phyloP scores from a whole-genome alignment of 2,113 vertebrate species.

The Oxyura jamaicensis region DNA sequence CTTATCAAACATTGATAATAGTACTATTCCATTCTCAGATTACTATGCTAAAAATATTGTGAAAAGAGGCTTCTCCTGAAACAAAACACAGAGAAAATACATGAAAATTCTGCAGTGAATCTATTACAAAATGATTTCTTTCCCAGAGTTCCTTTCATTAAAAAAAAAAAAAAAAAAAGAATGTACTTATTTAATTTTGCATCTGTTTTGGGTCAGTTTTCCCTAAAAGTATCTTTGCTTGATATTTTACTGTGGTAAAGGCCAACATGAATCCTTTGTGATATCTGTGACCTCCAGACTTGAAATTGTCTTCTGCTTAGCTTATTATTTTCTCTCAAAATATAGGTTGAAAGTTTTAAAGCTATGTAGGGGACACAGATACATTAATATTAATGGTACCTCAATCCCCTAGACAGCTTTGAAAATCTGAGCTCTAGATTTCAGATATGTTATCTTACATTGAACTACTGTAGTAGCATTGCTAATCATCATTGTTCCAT shows the following conservation, averaged over 20 bases:
- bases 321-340: not conserved
- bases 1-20: not conserved
- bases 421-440: constrained; percentile 5
- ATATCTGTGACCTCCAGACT: constrained; percentile 25
- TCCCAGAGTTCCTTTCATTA: not conserved
- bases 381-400: not conserved
- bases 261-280: not conserved
- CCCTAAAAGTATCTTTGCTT: not conserved
- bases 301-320: constrained; percentile 21
- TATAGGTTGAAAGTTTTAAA: not conserved
- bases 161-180: not conserved
- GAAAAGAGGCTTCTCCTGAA: not conserved
- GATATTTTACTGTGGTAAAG: constrained; percentile 18
- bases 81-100: not conserved
- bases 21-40: not conserved
- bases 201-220: not conserved
- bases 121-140: not conserved
- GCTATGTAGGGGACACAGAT: not conserved
- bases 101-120: not conserved
- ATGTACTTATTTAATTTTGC: not conserved
- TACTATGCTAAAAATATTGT: not conserved
- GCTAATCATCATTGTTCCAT: not conserved
- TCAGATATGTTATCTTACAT: constrained; percentile 8
- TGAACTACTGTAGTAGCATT: not conserved
- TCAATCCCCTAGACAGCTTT: not conserved